Conservation (phyloP, 2,113 vertebrate species). For the Tupaia chinensis region DNA sequence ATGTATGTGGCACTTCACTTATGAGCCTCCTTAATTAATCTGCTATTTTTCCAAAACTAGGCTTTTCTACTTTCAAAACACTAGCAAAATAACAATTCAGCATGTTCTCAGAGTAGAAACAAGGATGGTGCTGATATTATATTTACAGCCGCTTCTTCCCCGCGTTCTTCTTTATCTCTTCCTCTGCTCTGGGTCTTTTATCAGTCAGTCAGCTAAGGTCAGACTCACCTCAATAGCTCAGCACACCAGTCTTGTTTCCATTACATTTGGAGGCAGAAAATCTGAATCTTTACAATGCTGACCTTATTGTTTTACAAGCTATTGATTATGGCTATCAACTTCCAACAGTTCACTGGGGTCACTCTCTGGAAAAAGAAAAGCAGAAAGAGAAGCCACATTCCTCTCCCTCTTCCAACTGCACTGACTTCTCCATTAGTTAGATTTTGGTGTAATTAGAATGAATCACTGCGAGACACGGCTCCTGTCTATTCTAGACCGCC, state of each 20-base stretch:
- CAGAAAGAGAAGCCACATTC: neutral
- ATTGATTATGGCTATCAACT: slow-evolving; percentile 81
- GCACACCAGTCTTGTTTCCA: slow-evolving; percentile 67
- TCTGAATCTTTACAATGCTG: slow-evolving; percentile 78
- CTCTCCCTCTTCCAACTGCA: slow-evolving; percentile 38
- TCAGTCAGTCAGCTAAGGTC: slow-evolving; percentile 78
- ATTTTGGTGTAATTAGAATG: slow-evolving; percentile 69
- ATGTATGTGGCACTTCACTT: neutral
- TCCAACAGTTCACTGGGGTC: slow-evolving; percentile 75
- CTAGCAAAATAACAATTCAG: slow-evolving; percentile 49
- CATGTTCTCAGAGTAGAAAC: neutral
- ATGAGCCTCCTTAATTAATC: neutral
- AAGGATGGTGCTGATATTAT: neutral
- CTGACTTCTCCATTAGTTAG: slow-evolving; percentile 41
- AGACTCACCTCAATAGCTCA: slow-evolving; percentile 82
- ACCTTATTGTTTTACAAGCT: slow-evolving; percentile 82
- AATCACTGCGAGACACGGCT: neutral
- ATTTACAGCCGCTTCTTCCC: slow-evolving; percentile 62
- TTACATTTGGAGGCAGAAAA: slow-evolving; percentile 77
- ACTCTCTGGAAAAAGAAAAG: slow-evolving; percentile 72
- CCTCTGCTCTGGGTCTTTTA: slow-evolving; percentile 53
- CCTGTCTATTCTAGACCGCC: neutral
- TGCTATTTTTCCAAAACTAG: neutral
- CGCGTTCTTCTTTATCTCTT: slow-evolving; percentile 55
- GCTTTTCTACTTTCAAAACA: neutral